Base-by-base conservation (phyloP, 1,140 invertebrate genomes). In the Drosophila rufa region DNA sequence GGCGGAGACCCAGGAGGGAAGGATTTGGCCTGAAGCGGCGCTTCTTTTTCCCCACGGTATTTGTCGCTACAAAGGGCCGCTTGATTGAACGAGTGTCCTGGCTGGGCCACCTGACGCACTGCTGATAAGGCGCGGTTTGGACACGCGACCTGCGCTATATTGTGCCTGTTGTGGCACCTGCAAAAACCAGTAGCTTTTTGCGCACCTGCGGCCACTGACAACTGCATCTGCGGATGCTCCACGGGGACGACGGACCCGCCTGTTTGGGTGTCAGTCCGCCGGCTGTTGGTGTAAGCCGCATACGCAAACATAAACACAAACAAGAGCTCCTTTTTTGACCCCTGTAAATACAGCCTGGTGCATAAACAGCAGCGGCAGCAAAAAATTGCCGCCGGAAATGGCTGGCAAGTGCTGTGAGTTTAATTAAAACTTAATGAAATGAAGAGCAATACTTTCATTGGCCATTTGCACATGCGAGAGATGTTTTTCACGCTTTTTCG, bases 381-480 rank as follows among this genome's bases (percentile, higher is more conserved):
- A 22, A 40, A 55, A 62, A 46, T n/a, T 11, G 40, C 25, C 43
- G 36, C 8, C 55, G 53, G 46, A 67, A 66, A 51, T 77, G 59
- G 27, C 51, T 45, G 53, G 40, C 27, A 75, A 66, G 45, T 70
- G 77, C 55, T 62, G 71, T 38, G 56, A 65, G 50, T 84, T 83
- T 84, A 89, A 87, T 87, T 90, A 89, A 87, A 90, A 71, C 73
- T 89, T 78, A 77, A 87, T 89, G 74, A 71, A 89, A 84, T 89
- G 73, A 75, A 85, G 64, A 38, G 67, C 68, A 85, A 85, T 79
- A 82, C 80, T 79, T 81, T 85, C 50, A 82, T 79, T 81, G 82
- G 50, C 79, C 79, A 80, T 70, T 89, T 80, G 58, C 17, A 17
- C 50, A 64, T 48, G 59, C 50, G 51, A 14, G 25, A 22, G 6